Evolutionary conservation across 2,888 invertebrate species (phyloP).

Genomic region (Lampropteryx suffumata): DNA sequence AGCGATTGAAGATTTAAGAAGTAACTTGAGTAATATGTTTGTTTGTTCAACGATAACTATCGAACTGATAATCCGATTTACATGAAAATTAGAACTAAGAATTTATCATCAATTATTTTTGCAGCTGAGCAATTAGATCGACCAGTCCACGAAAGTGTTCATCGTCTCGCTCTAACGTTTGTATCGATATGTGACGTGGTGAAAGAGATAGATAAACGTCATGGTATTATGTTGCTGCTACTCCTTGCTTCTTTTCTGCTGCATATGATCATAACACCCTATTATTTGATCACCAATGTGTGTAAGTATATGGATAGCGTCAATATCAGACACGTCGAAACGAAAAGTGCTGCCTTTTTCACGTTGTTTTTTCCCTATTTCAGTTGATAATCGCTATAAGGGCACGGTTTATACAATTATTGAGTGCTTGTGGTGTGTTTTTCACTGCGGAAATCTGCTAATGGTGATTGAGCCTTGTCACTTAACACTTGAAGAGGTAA

Average conservation of each 20-base stretch:
- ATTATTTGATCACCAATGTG: conserved; percentile 65
- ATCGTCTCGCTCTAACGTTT: conserved; percentile 59
- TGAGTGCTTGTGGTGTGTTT: conserved; percentile 27
- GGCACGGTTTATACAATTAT: not conserved
- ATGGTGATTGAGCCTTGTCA: conserved; percentile 31
- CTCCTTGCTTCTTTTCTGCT: conserved; percentile 65
- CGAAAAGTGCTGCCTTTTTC: no score
- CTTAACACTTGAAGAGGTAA: conserved; percentile 27
- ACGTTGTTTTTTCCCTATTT: no score
- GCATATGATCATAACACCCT: conserved; percentile 78
- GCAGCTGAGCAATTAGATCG: no score
- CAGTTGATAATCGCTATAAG: not conserved
- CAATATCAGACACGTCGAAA: no score
- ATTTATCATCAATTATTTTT: no score
- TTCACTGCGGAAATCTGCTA: conserved; percentile 16
- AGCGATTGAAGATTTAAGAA: no score
- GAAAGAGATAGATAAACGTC: conserved; percentile 57
- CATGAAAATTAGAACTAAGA: no score
- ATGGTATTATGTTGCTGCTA: conserved; percentile 60
- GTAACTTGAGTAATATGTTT: no score
- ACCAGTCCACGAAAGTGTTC: conserved; percentile 38
- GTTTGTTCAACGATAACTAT: no score
- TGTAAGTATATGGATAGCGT: conserved; percentile 34
- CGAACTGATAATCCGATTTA: no score
- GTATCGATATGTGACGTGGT: conserved; percentile 64